A percentile compares a stretch with the other conserved stretches of the same genome.
Evolutionary conservation across 2,113 vertebrate genomes (phyloP).

Genomic region (Notiomystis cincta): DNA sequence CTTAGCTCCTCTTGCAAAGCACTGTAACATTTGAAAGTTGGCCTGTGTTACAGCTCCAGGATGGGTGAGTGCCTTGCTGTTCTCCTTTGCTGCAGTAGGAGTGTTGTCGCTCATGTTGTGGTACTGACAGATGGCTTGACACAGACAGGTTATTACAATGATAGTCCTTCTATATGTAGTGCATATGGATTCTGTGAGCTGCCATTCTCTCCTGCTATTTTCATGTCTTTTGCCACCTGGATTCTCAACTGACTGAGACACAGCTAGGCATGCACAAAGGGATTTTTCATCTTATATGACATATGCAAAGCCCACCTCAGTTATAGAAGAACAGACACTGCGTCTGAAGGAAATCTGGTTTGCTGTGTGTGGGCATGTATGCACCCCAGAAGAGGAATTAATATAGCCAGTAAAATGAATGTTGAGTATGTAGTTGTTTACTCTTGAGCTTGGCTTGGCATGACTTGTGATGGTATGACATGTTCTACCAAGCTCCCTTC

Average conservation of each 20-base stretch:
- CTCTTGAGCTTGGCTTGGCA: neutral
- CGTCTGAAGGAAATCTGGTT: neutral
- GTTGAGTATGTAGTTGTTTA: neutral
- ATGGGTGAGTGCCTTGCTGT: neutral
- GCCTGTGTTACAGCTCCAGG: neutral
- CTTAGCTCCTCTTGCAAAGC: neutral
- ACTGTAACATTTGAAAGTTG: neutral
- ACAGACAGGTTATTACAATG: conserved; percentile 39
- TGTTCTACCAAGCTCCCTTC: neutral
- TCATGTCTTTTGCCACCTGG: conserved; percentile 41
- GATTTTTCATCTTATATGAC: neutral
- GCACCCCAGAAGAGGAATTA: neutral
- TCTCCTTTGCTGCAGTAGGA: neutral
- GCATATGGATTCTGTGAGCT: conserved; percentile 35
- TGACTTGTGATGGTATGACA: neutral
- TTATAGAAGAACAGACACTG: neutral
- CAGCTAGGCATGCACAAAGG: neutral
- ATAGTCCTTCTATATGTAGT: neutral
- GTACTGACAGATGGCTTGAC: conserved; percentile 37
- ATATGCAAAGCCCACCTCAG: neutral
- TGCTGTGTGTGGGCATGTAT: neutral
- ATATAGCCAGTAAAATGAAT: neutral
- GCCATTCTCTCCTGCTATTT: conserved; percentile 26
- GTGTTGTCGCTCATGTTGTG: neutral
- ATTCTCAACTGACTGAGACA: conserved; percentile 5